Evolutionary conservation across 92 coral and sea anemone genomes (phyloP).

Genomic region (Phenganax marumi): DNA sequence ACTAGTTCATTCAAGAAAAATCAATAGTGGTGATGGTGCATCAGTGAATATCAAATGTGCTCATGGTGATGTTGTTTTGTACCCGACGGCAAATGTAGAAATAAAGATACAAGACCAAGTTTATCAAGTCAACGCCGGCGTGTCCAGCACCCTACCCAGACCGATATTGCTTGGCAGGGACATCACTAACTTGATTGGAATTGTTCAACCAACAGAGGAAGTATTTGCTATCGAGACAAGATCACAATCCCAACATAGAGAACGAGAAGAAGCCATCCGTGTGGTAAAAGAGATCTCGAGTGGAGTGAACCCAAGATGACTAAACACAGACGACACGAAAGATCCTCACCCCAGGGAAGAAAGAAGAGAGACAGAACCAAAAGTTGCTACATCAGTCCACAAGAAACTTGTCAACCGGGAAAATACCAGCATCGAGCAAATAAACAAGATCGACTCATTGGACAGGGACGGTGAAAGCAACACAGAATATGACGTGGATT

Average conservation of each 20-base stretch:
- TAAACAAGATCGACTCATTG: no score
- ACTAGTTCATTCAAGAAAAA: constrained; percentile 32
- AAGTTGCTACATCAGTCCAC: no score
- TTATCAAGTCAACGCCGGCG: constrained; percentile 30
- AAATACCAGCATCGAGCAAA: no score
- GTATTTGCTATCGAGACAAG: background rate
- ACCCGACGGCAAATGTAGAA: constrained; percentile 50
- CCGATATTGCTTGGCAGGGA: constrained; percentile 44
- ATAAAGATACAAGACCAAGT: constrained; percentile 33
- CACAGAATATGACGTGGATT: no score
- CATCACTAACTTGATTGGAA: constrained; percentile 4
- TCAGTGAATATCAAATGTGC: constrained; percentile 37
- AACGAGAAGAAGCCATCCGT: background rate
- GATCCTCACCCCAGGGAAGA: background rate
- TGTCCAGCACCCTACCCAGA: constrained; percentile 51
- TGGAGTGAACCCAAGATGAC: background rate
- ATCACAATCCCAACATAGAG: background rate
- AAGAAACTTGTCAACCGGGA: no score
- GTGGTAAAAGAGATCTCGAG: background rate
- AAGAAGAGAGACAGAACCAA: background rate
- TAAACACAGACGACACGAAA: background rate
- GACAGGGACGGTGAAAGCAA: no score
- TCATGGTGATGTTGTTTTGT: constrained; percentile 44
- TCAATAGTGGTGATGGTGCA: constrained; percentile 20
- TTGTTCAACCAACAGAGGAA: background rate